Base-by-base conservation (phyloP, 92 coral and sea anemone genomes). In the Scolanthus callimorphus region DNA sequence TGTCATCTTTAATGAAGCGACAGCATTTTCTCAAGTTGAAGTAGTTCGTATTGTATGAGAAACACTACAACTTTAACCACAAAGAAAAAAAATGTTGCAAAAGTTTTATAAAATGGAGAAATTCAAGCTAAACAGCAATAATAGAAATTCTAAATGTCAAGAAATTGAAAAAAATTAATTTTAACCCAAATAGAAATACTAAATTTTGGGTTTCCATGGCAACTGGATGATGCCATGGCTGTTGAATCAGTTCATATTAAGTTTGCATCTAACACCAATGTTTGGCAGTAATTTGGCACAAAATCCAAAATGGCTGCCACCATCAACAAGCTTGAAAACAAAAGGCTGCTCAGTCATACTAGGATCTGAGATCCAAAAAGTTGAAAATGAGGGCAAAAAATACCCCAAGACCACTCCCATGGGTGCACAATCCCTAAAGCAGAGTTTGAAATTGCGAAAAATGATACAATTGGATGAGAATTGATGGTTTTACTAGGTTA, bases 381-480 rank as follows among this genome's bases (percentile, higher is more conserved):
- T 45, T 31, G 28, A 30, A 26, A 65, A 66, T 51, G 76, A 69
- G 80, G 60, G 78, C 47, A 57, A 21, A 46, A 19, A 57, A 41
- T 47, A 31, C 69, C 86, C 85, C 86, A 31, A 66, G 74, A 51
- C 81, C 86, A 64, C 86, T 76, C 73, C 86, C 86, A 69, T 45
- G 15, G 51, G 28, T 13, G 27, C 23, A 26, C 17, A 39, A 58
- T 29, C 57, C 61, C 53, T 37, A 56, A 20, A 56, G 31, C 27
- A 51, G 48, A 0, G 29, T 49, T 2, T 29, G 28, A 28, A 20
- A 27, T 29, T 56, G 63, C 73, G 73, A 66, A 66, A 24, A 20
- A 17, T 0, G 10, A 34, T 30, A 45, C 20, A 56, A 56, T 45
- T 56, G 24, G 10, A 8, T 27, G 57, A 69, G n/a, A 37, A 56